Conservation (phyloP, 2,113 vertebrate species). For the Neomonachus schauinslandi region DNA sequence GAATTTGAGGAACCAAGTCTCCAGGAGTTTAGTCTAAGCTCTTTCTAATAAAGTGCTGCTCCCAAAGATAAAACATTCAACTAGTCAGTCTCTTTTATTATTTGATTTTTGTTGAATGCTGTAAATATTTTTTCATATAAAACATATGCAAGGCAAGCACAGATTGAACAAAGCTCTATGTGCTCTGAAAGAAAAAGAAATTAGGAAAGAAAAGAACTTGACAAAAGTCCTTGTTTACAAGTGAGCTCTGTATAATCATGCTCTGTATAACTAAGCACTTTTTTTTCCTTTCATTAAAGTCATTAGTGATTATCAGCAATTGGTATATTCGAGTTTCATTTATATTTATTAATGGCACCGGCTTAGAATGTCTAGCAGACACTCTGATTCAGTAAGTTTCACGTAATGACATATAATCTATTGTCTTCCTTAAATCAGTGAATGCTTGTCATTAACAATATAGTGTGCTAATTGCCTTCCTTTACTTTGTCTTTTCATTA, state of each 20-base stretch:
- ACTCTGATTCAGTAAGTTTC: background rate
- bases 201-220: background rate
- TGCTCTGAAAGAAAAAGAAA: background rate
- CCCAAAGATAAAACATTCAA: background rate
- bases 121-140: background rate
- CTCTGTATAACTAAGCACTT: background rate
- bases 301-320: background rate
- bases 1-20: background rate
- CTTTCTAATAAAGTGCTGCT: background rate
- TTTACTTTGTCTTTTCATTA: background rate
- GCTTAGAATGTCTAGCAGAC: background rate
- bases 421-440: background rate
- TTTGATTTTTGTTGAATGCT: background rate
- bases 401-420: background rate
- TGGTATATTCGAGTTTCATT: background rate
- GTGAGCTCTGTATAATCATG: background rate
- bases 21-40: slow-evolving; percentile 2
- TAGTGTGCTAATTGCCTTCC: background rate
- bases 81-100: background rate
- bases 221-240: background rate
- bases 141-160: background rate
- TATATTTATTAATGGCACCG: background rate
- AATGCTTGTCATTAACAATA: background rate
- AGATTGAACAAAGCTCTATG: background rate
- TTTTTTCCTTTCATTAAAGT: background rate